Evolutionary conservation across 2,797 vertebrate species (phyloP), one percentile per base, ranked within the genome.

Genomic region (Pangasius sanitwongsei): DNA sequence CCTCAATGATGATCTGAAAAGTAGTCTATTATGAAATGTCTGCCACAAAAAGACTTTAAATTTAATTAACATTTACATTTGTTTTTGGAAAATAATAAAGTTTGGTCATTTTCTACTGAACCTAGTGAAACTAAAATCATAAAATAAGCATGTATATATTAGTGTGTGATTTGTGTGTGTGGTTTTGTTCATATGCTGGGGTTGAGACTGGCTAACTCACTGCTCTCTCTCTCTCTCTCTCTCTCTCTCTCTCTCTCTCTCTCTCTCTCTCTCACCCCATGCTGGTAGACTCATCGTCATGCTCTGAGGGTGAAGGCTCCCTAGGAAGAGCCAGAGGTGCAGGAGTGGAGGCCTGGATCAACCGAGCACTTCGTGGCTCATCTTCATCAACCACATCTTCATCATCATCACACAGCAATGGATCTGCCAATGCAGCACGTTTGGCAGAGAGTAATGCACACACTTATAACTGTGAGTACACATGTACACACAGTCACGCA

Each of bases 321-420:
- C 89, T 94, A 83, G 90, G 94, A 93, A 94, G 93, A 89, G 92
- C 37, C 6, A 89, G 92, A 57, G 92, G 91, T 80, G 87, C 90
- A 83, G 93, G 90, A 84, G 92, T 88, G 31, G 92, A 92, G 86
- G 92, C 91, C 3, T 93, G 90, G 95, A 90, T 95, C 93, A 96
- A 93, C 63, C 69, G 88, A 69, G 92, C 90, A 55, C 89, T 92
- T 25, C 90, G 90, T 65, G 90, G 90, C 4, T 92, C 91, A 55
- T 91, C 91, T 44, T 91, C 91, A 61, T 92, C 91, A 78, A 91
- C 91, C 31, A 91, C 91, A 69, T 92, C 91, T 6, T 90, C 91
- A 59, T 92, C 91, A 11, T 90, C 90, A 28, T 90, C 90, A 0
- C 91, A 91, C 85, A 92, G 91, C 87, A 91, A 92, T 77, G 90